Evolutionary conservation across 2,888 invertebrate genomes (phyloP), one percentile per base, ranked within the genome.

Genomic region (Crepidodera aurea): DNA sequence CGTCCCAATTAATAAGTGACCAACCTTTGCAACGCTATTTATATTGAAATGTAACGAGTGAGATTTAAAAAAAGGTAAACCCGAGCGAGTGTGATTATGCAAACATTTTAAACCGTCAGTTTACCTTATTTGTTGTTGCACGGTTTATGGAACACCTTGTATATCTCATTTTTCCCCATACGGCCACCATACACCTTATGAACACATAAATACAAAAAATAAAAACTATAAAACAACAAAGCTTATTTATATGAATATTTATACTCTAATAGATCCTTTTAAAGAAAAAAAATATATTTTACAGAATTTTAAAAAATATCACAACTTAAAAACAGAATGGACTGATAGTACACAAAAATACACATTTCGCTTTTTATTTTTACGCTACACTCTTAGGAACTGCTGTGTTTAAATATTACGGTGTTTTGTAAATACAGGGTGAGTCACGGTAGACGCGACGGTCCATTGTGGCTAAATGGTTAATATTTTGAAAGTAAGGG

Each of bases 251-350:
- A 42, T 15, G n/a, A 13, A 40, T 55, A 29, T 32, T 34, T 29
- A 34, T 25, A 48, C 27, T 48, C 12, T 58, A n/a, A n/a, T n/a
- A n/a, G n/a, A n/a, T n/a, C n/a, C n/a, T 37, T 46, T 42, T 51
- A 15, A 6, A 13, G 16, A 51, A 42, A 37, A 46, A 32, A 39
- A 27, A 46, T 7, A 40, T 2, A 40, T 40, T 40, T 3, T 27
- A 55, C 22, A 60, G 27, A 50, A 46, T 13, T n/a, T n/a, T 7
- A 50, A 32, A 51, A 42, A 55, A 55, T 59, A 59, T 51, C 59
- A 59, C 59, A 51, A 59, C 29, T 42, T 32, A 42, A 59, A 12
- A 59, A 15, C 51, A 12, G 39, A 58, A 57, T 13, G 29, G 32
- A 32, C 32, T 32, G 51, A 37, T 37, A 37, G 2, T 37, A 40